Conservation (phyloP, 2,113 vertebrate genomes). For the Eubucco bourcierii region DNA sequence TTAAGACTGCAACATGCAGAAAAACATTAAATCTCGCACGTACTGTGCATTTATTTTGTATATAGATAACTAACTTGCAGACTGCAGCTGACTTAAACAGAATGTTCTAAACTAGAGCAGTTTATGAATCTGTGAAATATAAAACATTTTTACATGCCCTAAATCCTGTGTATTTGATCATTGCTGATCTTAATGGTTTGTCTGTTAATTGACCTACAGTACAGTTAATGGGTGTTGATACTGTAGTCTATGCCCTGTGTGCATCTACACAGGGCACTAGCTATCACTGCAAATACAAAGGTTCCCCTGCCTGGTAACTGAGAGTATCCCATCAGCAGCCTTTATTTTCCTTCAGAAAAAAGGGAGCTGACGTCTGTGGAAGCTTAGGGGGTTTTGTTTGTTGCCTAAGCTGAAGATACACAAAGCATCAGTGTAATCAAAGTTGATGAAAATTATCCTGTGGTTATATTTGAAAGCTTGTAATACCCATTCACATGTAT, state of each 20-base stretch:
- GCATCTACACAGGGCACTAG: not conserved
- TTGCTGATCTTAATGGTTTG: not conserved
- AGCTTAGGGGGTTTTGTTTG: not conserved
- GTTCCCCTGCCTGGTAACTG: not conserved
- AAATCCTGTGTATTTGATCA: constrained; percentile 49
- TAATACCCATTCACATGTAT: not conserved
- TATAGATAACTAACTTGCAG: constrained; percentile 78
- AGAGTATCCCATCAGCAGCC: not conserved
- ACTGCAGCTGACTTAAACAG: constrained; percentile 78
- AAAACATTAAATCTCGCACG: constrained; percentile 78
- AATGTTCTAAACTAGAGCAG: constrained; percentile 82
- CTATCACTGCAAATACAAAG: rapidly evolving
- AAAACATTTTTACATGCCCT: constrained; percentile 72
- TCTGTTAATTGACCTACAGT: not conserved
- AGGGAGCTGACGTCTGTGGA: not conserved
- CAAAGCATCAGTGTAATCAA: not conserved
- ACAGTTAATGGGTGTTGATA: not conserved
- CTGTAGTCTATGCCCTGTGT: not conserved
- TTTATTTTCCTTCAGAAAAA: not conserved
- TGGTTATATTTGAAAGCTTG: not conserved
- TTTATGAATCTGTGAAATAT: constrained; percentile 73
- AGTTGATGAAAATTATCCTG: not conserved
- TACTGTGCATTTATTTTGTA: constrained; percentile 80
- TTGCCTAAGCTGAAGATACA: not conserved
- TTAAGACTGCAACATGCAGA: constrained; percentile 77